These are phyloP conservation scores for Homarus americanus DNA, from an alignment of 1,140 invertebrate genomes.

Conservation along the genomic window DNA sequence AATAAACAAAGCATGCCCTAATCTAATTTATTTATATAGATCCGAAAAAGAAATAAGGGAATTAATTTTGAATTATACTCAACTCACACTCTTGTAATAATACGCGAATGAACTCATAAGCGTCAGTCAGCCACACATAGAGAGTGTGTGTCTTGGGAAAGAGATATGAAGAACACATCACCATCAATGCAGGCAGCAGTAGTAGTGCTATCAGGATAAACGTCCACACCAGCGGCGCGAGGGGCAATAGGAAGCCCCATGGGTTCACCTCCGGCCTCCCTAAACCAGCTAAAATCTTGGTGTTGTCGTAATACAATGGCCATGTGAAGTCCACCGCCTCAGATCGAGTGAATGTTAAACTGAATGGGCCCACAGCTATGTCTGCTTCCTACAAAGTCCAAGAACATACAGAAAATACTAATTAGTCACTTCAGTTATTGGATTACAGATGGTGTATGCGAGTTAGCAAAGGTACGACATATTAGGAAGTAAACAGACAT, in stretches of 20 bases:
- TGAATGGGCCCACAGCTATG: background rate
- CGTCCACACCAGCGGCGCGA: conserved; percentile 6
- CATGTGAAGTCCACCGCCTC: background rate
- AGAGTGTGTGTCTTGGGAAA: background rate
- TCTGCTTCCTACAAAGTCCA: background rate
- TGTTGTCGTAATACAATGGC: background rate
- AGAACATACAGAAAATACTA: no score
- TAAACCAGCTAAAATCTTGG: background rate
- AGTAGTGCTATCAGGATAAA: background rate
- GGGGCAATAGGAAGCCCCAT: background rate
- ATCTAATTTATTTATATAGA: no score
- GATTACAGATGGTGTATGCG: no score
- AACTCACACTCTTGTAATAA: background rate
- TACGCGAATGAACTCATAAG: background rate
- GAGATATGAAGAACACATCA: background rate
- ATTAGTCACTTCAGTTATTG: no score
- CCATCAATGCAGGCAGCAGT: background rate
- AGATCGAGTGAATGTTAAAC: background rate
- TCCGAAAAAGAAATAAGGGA: no score
- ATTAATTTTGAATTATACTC: background rate
- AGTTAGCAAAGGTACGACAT: no score
- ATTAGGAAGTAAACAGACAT: no score
- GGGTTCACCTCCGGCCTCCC: background rate
- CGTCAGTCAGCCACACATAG: background rate
- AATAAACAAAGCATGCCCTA: no score